A percentile compares a stretch with the other conserved stretches of the same genome.
These are phyloP conservation scores for Leptoteleia sp. DNA, from an alignment of 1,140 invertebrate genomes.

Conservation along the genomic window DNA sequence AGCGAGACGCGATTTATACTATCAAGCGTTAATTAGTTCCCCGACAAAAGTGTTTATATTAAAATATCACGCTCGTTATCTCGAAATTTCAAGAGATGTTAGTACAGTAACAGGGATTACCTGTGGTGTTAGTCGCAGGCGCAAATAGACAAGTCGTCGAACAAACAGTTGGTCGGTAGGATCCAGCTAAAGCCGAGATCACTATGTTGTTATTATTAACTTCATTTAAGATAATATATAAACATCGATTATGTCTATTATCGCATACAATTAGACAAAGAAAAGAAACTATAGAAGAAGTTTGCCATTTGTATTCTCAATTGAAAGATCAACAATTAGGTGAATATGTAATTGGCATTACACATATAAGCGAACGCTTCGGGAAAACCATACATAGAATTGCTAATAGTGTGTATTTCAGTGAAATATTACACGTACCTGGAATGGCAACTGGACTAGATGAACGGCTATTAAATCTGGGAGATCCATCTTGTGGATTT, in stretches of 20 bases:
- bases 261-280: too few relatives aligned
- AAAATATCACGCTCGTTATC: slow-evolving; percentile 39
- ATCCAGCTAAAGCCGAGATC: slow-evolving; percentile 78
- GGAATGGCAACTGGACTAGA: slow-evolving; percentile 85
- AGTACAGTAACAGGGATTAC: slow-evolving; percentile 74
- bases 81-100: slow-evolving; percentile 42
- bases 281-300: too few relatives aligned
- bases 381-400: too few relatives aligned
- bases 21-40: slow-evolving; percentile 3
- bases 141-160: slow-evolving; percentile 77
- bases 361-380: too few relatives aligned
- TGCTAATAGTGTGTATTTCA: background rate
- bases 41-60: too few relatives aligned
- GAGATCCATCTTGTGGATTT: slow-evolving; percentile 81
- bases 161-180: slow-evolving; percentile 77
- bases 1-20: slow-evolving; percentile 17
- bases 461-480: slow-evolving; percentile 82
- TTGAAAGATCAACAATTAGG: too few relatives aligned
- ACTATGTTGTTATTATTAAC: slow-evolving; percentile 72
- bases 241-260: slow-evolving; percentile 13
- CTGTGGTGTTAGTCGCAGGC: slow-evolving; percentile 77
- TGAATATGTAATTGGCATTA: too few relatives aligned
- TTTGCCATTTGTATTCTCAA: too few relatives aligned
- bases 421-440: slow-evolving; percentile 75
- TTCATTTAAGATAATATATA: slow-evolving; percentile 11